Base-by-base conservation (phyloP, 2,888 invertebrate genomes). In the Cryptophagus acutangulus region DNA sequence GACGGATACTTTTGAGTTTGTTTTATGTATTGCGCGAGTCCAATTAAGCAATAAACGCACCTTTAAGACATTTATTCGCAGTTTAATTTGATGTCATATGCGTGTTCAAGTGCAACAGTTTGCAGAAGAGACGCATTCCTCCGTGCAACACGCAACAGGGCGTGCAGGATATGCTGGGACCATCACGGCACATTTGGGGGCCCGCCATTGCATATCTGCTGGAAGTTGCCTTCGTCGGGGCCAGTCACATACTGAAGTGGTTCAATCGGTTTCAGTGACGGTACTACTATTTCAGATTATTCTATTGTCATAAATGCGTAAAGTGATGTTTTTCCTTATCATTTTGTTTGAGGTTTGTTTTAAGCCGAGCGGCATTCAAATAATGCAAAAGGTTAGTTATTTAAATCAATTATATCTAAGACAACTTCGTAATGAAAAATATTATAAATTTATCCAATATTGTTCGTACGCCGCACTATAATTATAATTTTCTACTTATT, bases 181-280 rank as follows among this genome's bases (percentile, higher is more conserved):
- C 62, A 62, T 60, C 62, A 62, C 61, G 62, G 58, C 55, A 61
- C 58, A 63, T 62, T 62, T 62, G 62, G 63, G 61, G 58, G 58
- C 59, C 59, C 59, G 41, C 49, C 45, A 51, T 51, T 47, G 49
- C 46, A 17, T 40, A 49, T 51, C 56, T 57, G 54, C 51, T 58
- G 58, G 54, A 57, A 52, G 49, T 50, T 46, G 47, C 38, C 35
- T 38, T 34, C 37, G 31, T 31, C 15, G 41, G 24, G 30, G 37
- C 40, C 42, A 41, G 43, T 46, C 40, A 35, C 36, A 41, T 30
- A 31, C n/a, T n/a, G 41, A 28, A 38, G 37, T 20, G 33, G 31
- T 35, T 31, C 33, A 34, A 35, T 26, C 29, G 37, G 30, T 29
- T 10, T 17, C 28, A 20, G 24, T 35, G 36, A 36, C 36, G 36